phyloP scores from a whole-genome alignment of 2,797 vertebrate genomes.

The Platalea minor region DNA sequence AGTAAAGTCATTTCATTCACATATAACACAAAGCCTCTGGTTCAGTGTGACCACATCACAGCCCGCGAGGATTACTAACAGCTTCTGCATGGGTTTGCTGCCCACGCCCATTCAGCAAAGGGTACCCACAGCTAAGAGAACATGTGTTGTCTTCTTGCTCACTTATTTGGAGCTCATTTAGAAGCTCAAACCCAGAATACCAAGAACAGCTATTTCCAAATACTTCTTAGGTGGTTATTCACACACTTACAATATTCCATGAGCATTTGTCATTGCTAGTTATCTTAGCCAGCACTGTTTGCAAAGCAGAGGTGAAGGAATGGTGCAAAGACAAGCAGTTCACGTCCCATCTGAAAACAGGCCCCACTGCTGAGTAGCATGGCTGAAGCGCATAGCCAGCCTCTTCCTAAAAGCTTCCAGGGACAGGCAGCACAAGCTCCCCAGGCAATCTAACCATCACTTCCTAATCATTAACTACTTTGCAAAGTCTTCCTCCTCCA shows the following conservation, averaged over 20 bases:
- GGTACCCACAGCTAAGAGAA: background rate
- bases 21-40: background rate
- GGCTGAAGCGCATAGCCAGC: background rate
- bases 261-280: background rate
- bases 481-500: background rate
- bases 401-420: background rate
- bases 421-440: background rate
- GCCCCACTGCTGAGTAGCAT: background rate
- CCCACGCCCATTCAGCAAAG: background rate
- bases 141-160: background rate
- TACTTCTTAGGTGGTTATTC: background rate
- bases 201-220: constrained; percentile 9
- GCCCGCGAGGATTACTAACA: background rate
- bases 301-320: constrained; percentile 6
- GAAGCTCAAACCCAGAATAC: background rate
- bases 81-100: background rate
- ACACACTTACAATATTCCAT: background rate
- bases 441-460: background rate
- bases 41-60: constrained; percentile 26
- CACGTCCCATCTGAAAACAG: background rate
- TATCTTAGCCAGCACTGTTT: background rate
- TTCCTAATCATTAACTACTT: background rate
- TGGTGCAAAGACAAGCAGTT: background rate
- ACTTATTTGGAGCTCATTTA: background rate
- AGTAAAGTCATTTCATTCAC: background rate